Conservation (phyloP, 1,140 invertebrate species). For the Leucophenga varia region DNA sequence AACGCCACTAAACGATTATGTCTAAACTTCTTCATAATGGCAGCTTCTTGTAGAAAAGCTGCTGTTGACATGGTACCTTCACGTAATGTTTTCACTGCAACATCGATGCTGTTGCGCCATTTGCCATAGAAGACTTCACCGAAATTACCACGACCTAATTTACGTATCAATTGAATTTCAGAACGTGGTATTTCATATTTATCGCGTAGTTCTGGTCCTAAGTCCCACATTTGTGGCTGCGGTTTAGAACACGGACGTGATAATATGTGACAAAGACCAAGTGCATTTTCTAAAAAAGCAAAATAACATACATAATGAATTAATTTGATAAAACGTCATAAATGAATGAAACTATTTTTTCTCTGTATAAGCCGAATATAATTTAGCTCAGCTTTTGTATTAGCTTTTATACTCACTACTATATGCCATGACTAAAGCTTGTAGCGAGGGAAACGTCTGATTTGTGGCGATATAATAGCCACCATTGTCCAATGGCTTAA, state of each 20-base stretch:
- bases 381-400: no score
- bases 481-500: slow-evolving; percentile 92
- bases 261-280: slow-evolving; percentile 92
- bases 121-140: slow-evolving; percentile 98
- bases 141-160: slow-evolving; percentile 95
- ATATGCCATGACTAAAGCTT: slow-evolving; percentile 90
- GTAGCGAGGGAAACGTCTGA: slow-evolving; percentile 87
- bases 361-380: no score
- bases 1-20: slow-evolving; percentile 93
- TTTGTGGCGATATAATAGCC: slow-evolving; percentile 95
- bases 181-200: slow-evolving; percentile 94
- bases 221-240: slow-evolving; percentile 92
- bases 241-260: slow-evolving; percentile 90
- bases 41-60: slow-evolving; percentile 94
- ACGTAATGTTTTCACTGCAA: slow-evolving; percentile 95
- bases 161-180: slow-evolving; percentile 83
- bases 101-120: slow-evolving; percentile 90
- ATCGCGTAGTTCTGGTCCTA: slow-evolving; percentile 92
- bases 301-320: background rate
- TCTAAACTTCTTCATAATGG: slow-evolving; percentile 97
- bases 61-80: slow-evolving; percentile 97
- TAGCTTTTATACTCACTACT: slow-evolving; percentile 72
- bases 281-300: slow-evolving; percentile 72
- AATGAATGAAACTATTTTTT: no score
- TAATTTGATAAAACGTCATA: background rate